Base-by-base conservation (phyloP, 2,113 vertebrate genomes). In the Dicentrarchus labrax region DNA sequence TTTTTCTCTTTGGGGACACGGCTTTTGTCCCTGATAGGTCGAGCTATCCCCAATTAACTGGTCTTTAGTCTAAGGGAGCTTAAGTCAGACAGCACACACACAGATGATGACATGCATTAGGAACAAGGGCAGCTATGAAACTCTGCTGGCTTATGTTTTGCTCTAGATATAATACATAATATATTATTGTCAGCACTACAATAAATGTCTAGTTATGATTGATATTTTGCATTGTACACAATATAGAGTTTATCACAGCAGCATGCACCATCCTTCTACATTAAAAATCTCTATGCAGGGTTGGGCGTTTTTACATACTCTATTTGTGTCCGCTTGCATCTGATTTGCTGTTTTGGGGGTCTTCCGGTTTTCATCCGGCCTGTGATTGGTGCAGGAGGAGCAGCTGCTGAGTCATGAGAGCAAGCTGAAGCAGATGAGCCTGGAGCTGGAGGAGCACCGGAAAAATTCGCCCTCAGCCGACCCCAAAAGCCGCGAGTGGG, bases 401-500 rank as follows among this genome's bases (percentile, higher is more conserved):
- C 98, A 99, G 94, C 95, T 99, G 93, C 96, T 95, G 92, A 98
- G 97, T 90, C 98, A 99, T 75, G 97, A 99, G 95, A 97, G 93
- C 91, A 99, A 99, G 89, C 94, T 98, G 95, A 97, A 96, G 95
- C 98, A 99, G 95, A 97, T 98, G 95, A 95, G 96, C 74, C 92
- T 96, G 2, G 98, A 99, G 96, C 95, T 99, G 95, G 96, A 97
- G 30, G 97, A 99, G 89, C 98, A 99, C 93, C 95, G 96, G 88
- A 94, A 95, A 78, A 97, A 96, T 91, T 95, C 96, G 2, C 92
- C 96, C 53, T 96, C 97, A 71, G 95, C 95, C 81, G 96, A 95
- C 80, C 92, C 96, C 83, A 99, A 98, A 90, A 98, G 96, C 91
- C 97, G 97, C 89, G 98, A 98, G 88, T 95, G 96, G 21, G 98